Conservation (phyloP, 2,797 vertebrate genomes). For the Poeciliopsis presidionis region DNA sequence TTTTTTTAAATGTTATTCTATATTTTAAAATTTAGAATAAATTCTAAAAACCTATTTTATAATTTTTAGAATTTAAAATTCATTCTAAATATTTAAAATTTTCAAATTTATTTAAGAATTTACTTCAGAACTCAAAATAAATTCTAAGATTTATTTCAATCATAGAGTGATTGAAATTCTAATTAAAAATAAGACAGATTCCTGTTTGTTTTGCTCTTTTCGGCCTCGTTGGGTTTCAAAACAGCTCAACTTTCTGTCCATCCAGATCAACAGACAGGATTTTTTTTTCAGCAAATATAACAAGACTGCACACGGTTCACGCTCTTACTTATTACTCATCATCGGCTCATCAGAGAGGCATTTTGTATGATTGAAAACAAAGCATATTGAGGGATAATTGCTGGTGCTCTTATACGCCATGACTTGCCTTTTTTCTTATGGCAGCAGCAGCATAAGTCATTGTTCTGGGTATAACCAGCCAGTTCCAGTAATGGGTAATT, state of each 20-base stretch:
- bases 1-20: no score
- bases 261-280: neutral
- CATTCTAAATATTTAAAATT: no score
- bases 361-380: slow-evolving; percentile 45
- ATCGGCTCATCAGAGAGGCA: slow-evolving; percentile 36
- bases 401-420: slow-evolving; percentile 29
- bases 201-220: neutral
- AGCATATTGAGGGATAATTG: slow-evolving; percentile 50
- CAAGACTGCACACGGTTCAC: slow-evolving; percentile 62
- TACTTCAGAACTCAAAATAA: no score
- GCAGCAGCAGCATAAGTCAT: slow-evolving; percentile 23
- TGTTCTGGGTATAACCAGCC: slow-evolving; percentile 19
- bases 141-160: no score
- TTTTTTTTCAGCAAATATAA: slow-evolving; percentile 26
- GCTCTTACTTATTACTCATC: slow-evolving; percentile 59
- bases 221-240: neutral
- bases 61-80: no score
- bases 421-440: slow-evolving; percentile 55
- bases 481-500: slow-evolving; percentile 32
- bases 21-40: no score
- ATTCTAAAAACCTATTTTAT: no score
- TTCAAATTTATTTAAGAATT: no score
- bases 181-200: neutral
- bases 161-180: no score
- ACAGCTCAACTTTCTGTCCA: neutral